Conservation (phyloP, 2,888 invertebrate species). For the Ligdia adustata region DNA sequence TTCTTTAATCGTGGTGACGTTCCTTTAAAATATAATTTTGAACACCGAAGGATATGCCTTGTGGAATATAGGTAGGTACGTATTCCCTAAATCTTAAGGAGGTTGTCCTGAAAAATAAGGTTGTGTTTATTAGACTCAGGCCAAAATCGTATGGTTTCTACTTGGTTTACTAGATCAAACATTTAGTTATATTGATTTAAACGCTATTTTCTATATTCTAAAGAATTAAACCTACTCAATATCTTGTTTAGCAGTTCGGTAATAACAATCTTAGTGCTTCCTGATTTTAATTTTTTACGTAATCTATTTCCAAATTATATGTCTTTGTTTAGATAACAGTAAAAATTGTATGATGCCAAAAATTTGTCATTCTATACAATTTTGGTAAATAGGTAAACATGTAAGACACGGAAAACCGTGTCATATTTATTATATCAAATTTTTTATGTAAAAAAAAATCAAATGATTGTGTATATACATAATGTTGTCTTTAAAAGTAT, state of each 20-base stretch:
- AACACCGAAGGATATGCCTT: no score
- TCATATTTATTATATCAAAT: neutral
- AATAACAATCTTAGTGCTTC: slow-evolving; percentile 41
- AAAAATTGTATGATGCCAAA: slow-evolving; percentile 56
- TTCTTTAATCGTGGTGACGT: slow-evolving; percentile 1
- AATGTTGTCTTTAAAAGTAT: no score
- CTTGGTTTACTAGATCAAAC: no score
- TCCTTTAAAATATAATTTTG: no score
- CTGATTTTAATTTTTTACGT: slow-evolving; percentile 29
- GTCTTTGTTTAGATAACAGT: neutral
- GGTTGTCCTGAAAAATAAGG: slow-evolving; percentile 26
- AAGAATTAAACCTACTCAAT: no score
- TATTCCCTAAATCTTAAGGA: slow-evolving; percentile 28
- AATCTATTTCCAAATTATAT: neutral
- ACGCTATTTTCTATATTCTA: no score
- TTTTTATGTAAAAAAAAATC: no score
- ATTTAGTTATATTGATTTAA: no score
- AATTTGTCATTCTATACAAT: slow-evolving; percentile 40
- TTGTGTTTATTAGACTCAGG: slow-evolving; percentile 3
- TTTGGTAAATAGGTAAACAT: no score
- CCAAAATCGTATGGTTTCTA: no score
- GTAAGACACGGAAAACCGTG: neutral
- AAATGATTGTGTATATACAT: no score
- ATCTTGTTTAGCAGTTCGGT: slow-evolving; percentile 15
- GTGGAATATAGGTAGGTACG: slow-evolving; percentile 1